Evolutionary conservation across 2,797 vertebrate species (phyloP).

Genomic region (Silurus lanzhouensis): DNA sequence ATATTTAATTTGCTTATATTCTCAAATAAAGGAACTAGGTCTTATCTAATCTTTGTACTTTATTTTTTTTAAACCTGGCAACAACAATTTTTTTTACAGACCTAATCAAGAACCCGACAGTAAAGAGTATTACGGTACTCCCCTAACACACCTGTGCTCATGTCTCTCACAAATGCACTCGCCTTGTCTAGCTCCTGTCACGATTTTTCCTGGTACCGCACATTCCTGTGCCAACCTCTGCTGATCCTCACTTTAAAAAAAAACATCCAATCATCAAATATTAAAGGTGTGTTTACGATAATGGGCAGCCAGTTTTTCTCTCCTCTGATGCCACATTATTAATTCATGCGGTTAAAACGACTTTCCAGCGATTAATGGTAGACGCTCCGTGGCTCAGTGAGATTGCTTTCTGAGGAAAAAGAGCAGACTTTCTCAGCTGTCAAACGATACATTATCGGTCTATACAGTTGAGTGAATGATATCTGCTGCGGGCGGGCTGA

Average conservation of each 20-base stretch:
- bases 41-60: not conserved
- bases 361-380: slow-evolving; percentile 84
- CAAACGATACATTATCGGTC: slow-evolving; percentile 73
- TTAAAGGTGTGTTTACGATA: slow-evolving; percentile 85
- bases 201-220: slow-evolving; percentile 48
- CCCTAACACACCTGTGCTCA: not conserved
- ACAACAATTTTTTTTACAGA: not conserved
- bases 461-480: slow-evolving; percentile 66
- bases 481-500: slow-evolving; percentile 60
- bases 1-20: not conserved
- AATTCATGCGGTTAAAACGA: slow-evolving; percentile 87
- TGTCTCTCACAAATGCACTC: not conserved
- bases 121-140: not conserved
- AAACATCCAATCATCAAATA: slow-evolving; percentile 79
- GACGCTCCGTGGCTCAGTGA: slow-evolving; percentile 68
- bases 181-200: slow-evolving; percentile 56
- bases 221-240: slow-evolving; percentile 63
- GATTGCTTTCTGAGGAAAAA: slow-evolving; percentile 73
- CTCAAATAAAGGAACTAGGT: not conserved
- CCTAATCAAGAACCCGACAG: not conserved
- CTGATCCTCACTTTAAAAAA: slow-evolving; percentile 71
- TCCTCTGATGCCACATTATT: slow-evolving; percentile 79
- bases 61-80: not conserved
- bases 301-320: slow-evolving; percentile 77
- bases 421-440: slow-evolving; percentile 62